Base-by-base conservation (phyloP, 2,113 vertebrate species). In the Cnemophilus loriae region DNA sequence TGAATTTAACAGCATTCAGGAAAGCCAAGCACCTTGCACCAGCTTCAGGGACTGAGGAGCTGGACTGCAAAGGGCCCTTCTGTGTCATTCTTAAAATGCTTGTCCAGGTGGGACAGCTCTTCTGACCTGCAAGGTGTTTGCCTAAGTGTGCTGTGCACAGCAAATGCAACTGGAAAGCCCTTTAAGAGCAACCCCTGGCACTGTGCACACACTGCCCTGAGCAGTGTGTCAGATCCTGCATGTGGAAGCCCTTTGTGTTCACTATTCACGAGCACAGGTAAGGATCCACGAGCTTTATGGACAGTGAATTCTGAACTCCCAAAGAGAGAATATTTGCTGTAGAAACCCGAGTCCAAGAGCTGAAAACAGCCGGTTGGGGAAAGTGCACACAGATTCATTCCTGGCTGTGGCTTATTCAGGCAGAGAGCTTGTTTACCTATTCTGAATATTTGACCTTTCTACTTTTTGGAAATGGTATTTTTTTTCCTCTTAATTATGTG, bases 381-480 rank as follows among this genome's bases (percentile, higher is more conserved):
- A 77, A 77, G 47, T 30, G 15, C 39, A 32, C 11, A 9, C 30
- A 87, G 68, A 88, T 71, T 79, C 16, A 26, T 64, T 89, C 83
- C 61, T 96, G 61, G 52, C 52, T 90, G 47, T 41, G 65, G 39
- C 28, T 93, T 37, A 61, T 57, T 57, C 57, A 91, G 84, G 63
- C 74, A 89, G 53, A 74, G 47, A 83, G 44, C 84, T 94, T 96
- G 67, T 97, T 97, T 96, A 87, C 55, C 87, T 88, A 64, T 91
- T 91, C 67, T 79, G 73, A 96, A 95, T 95, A 93, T 87, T 84
- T 96, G 85, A 96, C 95, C 91, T 97, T 95, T 96, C 69, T 87
- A 14, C 39, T 92, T 96, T 96, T 86, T 93, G 76, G 81, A 90
- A 90, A 87, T 67, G 4, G 15, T 82, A 16, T 64, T 95, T 80